Percentiles rank a stretch among this genome's conserved stretches.
These are phyloP conservation scores for Agonopterix subpropinquella DNA, from an alignment of 2,888 invertebrate genomes.

Conservation along the genomic window DNA sequence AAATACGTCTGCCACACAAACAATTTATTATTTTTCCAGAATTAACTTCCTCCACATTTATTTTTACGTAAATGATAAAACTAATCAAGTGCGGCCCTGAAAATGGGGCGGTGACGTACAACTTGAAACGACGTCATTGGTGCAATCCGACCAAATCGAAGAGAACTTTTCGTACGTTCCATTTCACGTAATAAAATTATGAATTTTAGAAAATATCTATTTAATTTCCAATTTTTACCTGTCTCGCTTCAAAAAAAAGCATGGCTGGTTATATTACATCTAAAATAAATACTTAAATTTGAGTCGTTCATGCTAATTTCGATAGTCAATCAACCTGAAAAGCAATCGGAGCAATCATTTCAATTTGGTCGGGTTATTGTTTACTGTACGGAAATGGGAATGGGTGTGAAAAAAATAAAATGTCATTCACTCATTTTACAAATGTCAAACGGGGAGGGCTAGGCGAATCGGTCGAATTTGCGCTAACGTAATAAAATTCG, in stretches of 20 bases:
- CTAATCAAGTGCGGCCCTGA: constrained; percentile 68
- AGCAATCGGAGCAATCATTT: constrained; percentile 8
- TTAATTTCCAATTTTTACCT: no score
- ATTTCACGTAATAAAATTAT: constrained; percentile 20
- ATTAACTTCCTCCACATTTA: constrained; percentile 28
- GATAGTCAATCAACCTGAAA: neutral
- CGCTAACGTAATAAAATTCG: constrained; percentile 31
- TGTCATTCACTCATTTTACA: constrained; percentile 50
- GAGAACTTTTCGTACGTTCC: constrained; percentile 36
- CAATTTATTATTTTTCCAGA: constrained; percentile 10
- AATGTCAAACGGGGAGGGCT: constrained; percentile 62
- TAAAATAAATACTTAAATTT: no score
- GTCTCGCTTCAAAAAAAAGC: no score
- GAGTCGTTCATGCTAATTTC: no score
- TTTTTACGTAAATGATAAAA: constrained; percentile 43
- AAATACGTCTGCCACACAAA: neutral
- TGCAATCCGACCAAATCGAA: constrained; percentile 31
- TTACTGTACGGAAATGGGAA: constrained; percentile 30
- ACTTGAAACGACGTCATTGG: constrained; percentile 55
- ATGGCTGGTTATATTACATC: no score
- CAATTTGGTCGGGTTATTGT: constrained; percentile 27
- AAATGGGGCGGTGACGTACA: constrained; percentile 66
- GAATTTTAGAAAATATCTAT: neutral
- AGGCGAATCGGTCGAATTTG: constrained; percentile 36
- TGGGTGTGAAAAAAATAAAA: constrained; percentile 38